Percentiles rank a stretch among this genome's conserved stretches.
These are phyloP conservation scores for Carapus acus DNA, from an alignment of 2,797 vertebrate species.

Conservation along the genomic window DNA sequence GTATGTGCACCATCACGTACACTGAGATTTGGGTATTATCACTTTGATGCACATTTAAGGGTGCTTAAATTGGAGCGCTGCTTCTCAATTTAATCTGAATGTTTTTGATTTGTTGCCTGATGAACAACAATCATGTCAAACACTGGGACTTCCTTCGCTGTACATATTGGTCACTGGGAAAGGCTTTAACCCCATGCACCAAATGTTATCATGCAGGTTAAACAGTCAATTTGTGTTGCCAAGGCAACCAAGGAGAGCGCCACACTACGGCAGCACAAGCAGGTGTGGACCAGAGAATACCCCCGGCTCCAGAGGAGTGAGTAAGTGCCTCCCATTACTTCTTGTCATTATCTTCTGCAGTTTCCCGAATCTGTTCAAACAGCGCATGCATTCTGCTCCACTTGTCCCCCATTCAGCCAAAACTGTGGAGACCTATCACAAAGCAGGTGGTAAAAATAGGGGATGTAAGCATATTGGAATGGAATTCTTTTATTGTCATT, in stretches of 20 bases:
- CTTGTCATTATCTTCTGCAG: conserved; percentile 61
- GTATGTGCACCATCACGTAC: not conserved
- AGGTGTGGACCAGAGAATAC: conserved; percentile 85
- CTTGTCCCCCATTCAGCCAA: conserved; percentile 50
- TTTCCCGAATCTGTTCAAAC: conserved; percentile 59
- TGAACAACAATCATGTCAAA: conserved; percentile 21
- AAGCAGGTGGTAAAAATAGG: conserved; percentile 23
- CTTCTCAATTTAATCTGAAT: no score
- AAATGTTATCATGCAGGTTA: conserved; percentile 72
- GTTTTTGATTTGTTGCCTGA: conserved; percentile 23
- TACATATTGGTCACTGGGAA: not conserved
- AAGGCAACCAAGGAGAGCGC: conserved; percentile 79
- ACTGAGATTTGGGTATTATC: not conserved
- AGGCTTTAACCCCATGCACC: conserved; percentile 22
- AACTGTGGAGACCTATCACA: conserved; percentile 30
- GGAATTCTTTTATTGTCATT: no score
- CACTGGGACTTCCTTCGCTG: not conserved
- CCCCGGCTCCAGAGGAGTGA: conserved; percentile 73
- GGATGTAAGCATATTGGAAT: conserved; percentile 19
- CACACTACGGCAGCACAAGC: conserved; percentile 80
- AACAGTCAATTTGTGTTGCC: conserved; percentile 74
- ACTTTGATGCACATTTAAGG: not conserved
- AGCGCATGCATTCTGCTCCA: conserved; percentile 40
- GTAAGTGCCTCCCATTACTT: conserved; percentile 73
- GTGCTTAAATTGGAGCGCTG: not conserved